Conservation (phyloP, 2,888 invertebrate genomes). For the Sinotaia quadrata region DNA sequence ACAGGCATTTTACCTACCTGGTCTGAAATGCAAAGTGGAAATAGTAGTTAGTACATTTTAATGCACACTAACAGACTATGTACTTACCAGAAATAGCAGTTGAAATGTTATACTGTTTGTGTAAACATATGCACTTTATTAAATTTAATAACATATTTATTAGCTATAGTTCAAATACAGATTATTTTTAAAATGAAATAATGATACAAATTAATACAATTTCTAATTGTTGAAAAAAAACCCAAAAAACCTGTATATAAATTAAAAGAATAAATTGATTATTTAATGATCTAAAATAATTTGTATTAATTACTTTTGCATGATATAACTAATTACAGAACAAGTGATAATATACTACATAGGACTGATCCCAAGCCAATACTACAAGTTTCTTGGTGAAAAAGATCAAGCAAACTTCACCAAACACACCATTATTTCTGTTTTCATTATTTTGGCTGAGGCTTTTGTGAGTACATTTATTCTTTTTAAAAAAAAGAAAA, state of each 20-base stretch:
- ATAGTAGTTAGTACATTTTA: no score
- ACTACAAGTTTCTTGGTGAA: slow-evolving; percentile 74
- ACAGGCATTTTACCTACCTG: no score
- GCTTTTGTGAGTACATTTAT: slow-evolving; percentile 66
- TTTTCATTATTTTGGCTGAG: slow-evolving; percentile 69
- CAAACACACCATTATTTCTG: slow-evolving; percentile 65
- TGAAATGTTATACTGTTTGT: no score
- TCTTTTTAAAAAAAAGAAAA: not conserved
- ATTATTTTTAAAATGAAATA: not conserved
- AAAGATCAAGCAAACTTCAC: slow-evolving; percentile 73
- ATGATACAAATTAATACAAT: not conserved
- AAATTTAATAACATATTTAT: not conserved
- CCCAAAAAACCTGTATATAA: not conserved
- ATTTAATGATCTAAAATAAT: no score
- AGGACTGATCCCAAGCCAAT: slow-evolving; percentile 75
- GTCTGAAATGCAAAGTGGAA: no score
- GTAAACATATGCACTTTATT: no score
- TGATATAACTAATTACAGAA: slow-evolving; percentile 67
- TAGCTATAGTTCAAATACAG: not conserved
- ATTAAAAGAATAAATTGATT: not conserved
- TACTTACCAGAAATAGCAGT: no score
- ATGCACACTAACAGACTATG: no score
- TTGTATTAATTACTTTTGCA: no score
- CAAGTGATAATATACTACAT: slow-evolving; percentile 75
- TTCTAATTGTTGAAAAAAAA: not conserved